phyloP scores from a whole-genome alignment of 2,113 vertebrate genomes.

The Trachemys scripta region DNA sequence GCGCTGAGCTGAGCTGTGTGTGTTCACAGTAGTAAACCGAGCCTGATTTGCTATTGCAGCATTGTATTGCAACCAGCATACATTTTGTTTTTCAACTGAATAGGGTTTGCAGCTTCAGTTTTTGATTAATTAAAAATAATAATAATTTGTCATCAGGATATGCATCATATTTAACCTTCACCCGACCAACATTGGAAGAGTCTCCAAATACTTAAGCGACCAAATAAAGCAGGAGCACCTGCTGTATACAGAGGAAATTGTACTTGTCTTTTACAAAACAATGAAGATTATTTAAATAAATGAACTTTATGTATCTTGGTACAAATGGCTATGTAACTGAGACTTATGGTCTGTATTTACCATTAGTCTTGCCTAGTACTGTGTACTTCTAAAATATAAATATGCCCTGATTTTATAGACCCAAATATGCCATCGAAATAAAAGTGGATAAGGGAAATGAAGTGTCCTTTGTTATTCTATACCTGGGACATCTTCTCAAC shows the following conservation, averaged over 20 bases:
- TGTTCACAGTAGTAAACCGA: not conserved
- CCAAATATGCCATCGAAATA: not conserved
- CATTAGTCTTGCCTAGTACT: not conserved
- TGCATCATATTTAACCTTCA: not conserved
- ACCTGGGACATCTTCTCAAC: not conserved
- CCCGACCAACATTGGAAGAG: not conserved
- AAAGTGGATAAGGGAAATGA: not conserved
- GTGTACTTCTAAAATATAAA: constrained; percentile 42
- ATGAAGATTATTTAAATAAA: constrained; percentile 70
- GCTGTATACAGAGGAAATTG: constrained; percentile 29
- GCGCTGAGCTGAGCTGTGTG: not conserved
- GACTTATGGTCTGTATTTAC: constrained; percentile 55
- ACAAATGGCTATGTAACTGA: constrained; percentile 46
- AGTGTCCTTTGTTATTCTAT: not conserved
- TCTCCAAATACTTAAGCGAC: constrained; percentile 50
- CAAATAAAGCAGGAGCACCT: constrained; percentile 57
- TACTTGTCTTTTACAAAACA: constrained; percentile 68
- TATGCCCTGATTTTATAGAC: not conserved
- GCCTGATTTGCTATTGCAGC: not conserved
- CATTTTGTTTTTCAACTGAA: not conserved
- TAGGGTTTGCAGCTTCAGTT: not conserved
- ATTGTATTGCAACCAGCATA: not conserved
- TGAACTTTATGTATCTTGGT: constrained; percentile 21
- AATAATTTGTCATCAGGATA: not conserved
- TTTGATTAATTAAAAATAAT: not conserved